phyloP scores from a whole-genome alignment of 1,140 invertebrate genomes.

The Apis laboriosa region DNA sequence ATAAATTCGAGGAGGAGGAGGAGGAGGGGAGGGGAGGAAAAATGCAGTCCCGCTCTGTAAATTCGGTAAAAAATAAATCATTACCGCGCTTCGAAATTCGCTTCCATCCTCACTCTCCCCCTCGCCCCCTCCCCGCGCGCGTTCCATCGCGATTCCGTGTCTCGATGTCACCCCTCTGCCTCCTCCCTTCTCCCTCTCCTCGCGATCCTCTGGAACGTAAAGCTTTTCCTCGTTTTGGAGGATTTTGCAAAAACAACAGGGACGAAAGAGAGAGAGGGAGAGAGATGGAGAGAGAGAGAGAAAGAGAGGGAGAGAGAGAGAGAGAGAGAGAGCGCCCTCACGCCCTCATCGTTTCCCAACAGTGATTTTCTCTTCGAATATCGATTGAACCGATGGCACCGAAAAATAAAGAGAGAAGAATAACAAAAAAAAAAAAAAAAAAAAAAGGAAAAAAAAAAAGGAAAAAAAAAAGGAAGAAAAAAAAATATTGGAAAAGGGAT shows the following conservation, averaged over 20 bases:
- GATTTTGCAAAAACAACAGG: slow-evolving; percentile 41
- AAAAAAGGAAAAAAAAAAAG: background rate
- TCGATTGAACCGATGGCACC: slow-evolving; percentile 5
- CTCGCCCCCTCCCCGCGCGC: background rate
- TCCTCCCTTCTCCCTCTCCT: no score
- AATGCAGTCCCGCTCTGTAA: slow-evolving; percentile 34
- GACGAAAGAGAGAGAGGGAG: background rate
- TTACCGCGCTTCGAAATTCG: slow-evolving; percentile 31
- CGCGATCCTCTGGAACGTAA: background rate
- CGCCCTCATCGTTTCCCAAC: background rate
- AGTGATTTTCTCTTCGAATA: slow-evolving; percentile 33
- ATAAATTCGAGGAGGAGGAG: slow-evolving; percentile 31
- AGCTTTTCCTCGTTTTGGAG: slow-evolving; percentile 3
- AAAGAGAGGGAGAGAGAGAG: no score
- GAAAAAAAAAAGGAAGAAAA: slow-evolving; percentile 2
- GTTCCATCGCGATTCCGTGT: background rate
- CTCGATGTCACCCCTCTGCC: background rate
- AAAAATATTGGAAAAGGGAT: slow-evolving; percentile 31
- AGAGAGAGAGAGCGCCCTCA: background rate
- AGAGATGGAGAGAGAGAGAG: no score
- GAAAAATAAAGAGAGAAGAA: slow-evolving; percentile 15
- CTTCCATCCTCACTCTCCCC: background rate
- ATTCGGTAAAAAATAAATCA: slow-evolving; percentile 44
- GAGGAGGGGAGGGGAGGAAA: background rate
- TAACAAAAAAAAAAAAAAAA: slow-evolving; percentile 1